Evolutionary conservation across 2,797 vertebrate species (phyloP).

Genomic region (Setipinna tenuifilis): DNA sequence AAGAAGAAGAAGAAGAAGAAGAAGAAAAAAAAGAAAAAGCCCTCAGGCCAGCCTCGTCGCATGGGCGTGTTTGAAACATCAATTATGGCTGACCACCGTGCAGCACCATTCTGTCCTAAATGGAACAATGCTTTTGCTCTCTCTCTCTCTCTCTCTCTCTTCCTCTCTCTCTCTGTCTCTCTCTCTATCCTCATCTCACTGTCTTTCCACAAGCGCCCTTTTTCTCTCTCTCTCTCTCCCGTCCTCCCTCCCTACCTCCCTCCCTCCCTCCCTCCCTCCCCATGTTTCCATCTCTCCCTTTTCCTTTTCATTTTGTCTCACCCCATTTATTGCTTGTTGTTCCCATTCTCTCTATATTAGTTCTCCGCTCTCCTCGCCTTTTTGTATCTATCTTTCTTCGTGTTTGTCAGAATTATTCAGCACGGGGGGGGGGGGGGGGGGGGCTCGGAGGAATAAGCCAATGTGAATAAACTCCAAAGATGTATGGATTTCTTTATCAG

Average conservation of each 20-base stretch:
- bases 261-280: background rate
- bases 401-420: slow-evolving; percentile 15
- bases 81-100: slow-evolving; percentile 23
- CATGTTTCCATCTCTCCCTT: background rate
- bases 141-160: background rate
- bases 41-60: background rate
- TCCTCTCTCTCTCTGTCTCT: slow-evolving; percentile 10
- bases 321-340: slow-evolving; percentile 16
- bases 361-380: background rate
- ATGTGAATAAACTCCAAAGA: background rate
- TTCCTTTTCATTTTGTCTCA: slow-evolving; percentile 11
- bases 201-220: background rate
- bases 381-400: slow-evolving; percentile 18
- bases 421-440: too few relatives aligned
- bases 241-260: background rate
- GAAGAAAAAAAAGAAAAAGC: background rate
- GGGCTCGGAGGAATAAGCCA: slow-evolving; percentile 2
- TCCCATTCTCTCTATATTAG: background rate
- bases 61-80: slow-evolving; percentile 23
- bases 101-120: slow-evolving; percentile 19
- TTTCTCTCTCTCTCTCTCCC: background rate
- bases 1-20: too few relatives aligned
- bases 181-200: background rate
- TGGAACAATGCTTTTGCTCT: slow-evolving; percentile 12
- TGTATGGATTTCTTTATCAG: slow-evolving; percentile 22